Evolutionary conservation across 2,888 invertebrate genomes (phyloP), one percentile per base, ranked within the genome.

Genomic region (Ophonus ardosiacus): DNA sequence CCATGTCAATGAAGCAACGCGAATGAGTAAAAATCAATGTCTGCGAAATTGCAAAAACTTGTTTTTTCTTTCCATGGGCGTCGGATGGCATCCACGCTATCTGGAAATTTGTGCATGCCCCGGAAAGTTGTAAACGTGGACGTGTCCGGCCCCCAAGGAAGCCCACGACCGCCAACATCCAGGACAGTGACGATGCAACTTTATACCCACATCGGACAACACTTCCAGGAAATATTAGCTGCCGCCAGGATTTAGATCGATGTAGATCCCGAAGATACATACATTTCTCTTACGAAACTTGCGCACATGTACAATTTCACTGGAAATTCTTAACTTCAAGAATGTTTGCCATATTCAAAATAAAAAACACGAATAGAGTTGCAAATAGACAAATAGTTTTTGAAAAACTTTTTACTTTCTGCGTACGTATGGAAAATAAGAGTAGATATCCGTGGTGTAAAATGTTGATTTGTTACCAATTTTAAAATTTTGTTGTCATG

Each of bases 21-120:
- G 85, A 85, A 85, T 85, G 85, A 85, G 85, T 71, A 85, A 85
- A 85, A 85, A 85, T 85, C 85, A 85, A 85, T 85, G 80, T 85
- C 80, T 68, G 71, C 79, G 71, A 85, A 85, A 85, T 85, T 85
- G 85, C 85, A 80, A 85, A 85, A 85, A 85, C 85, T 85, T 85
- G 85, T 79, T 85, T 85, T 85, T 85, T 85, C 78, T 84, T 81
- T 81, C 63, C 81, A 71, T 68, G 24, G 51, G 56, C 56, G 71
- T 51, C 68, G 21, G 81, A 81, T 18, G 68, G 61, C 74, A 59
- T 84, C 84, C 65, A 13, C 63, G 84, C 78, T 84, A 78, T 84
- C 65, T 84, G 63, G 84, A 83, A 74, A 83, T 83, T 83, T 83
- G 83, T 83, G 83, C 83, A 83, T 83, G 83, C 61, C 59, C 78